These are phyloP conservation scores for Caenorhabditis angaria DNA, from an alignment of 2,888 invertebrate species.

Conservation along the genomic window DNA sequence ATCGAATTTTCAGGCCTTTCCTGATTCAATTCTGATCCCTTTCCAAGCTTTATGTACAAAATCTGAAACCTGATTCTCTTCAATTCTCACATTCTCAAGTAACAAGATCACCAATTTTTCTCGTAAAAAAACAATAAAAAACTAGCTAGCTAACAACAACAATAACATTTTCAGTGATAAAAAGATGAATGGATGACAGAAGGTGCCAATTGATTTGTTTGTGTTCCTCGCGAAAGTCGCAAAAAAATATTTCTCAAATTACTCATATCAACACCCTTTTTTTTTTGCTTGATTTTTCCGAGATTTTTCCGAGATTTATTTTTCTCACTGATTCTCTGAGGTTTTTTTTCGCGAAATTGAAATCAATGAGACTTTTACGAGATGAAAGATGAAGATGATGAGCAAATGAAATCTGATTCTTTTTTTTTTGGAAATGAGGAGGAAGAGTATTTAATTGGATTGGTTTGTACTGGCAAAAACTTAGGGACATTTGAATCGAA, in stretches of 20 bases:
- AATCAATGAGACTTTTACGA: not conserved
- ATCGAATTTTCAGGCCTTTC: too few species aligned
- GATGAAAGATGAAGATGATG: not conserved
- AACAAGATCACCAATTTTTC: not conserved
- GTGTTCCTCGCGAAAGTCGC: too few species aligned
- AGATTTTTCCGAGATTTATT: too few species aligned
- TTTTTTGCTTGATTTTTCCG: not conserved
- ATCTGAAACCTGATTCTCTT: too few species aligned
- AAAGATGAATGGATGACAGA: conserved; percentile 2
- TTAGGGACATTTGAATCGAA: not conserved
- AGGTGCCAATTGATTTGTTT: conserved; percentile 2
- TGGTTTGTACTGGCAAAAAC: not conserved
- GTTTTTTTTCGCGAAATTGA: too few species aligned
- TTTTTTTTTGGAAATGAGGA: too few species aligned
- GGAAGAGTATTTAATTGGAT: not conserved
- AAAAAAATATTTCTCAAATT: not conserved
- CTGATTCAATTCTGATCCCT: too few species aligned
- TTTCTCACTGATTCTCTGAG: too few species aligned
- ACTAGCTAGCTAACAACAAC: too few species aligned
- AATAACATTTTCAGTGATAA: not conserved
- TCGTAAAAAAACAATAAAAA: not conserved
- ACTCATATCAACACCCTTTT: not conserved
- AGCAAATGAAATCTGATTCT: not conserved
- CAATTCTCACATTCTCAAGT: not conserved
- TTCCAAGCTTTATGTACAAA: too few species aligned